These are phyloP conservation scores for Steinernema khuongi DNA, from an alignment of 1,140 invertebrate species.

Conservation along the genomic window DNA sequence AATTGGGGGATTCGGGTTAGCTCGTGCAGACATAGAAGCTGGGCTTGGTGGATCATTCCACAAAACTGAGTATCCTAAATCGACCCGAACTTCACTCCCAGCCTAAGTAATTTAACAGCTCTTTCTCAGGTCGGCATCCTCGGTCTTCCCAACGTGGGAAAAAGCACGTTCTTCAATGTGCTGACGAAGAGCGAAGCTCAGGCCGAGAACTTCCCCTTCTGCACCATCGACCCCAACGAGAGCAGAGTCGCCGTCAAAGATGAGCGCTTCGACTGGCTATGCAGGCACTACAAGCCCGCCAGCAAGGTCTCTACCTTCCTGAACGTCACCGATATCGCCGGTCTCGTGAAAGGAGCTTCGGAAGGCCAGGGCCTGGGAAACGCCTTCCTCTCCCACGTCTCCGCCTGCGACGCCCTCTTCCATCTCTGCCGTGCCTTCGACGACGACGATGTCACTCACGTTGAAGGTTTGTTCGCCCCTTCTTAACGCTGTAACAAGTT, in stretches of 20 bases:
- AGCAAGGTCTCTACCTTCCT: conserved; percentile 92
- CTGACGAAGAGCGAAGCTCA: conserved; percentile 83
- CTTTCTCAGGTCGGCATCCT: conserved; percentile 53
- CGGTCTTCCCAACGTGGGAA: conserved; percentile 63
- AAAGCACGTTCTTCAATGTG: conserved; percentile 99
- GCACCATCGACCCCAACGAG: conserved; percentile 99
- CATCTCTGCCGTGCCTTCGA: conserved; percentile 96
- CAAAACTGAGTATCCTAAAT: too few species aligned
- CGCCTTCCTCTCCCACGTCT: conserved; percentile 95
- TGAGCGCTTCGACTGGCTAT: conserved; percentile 82
- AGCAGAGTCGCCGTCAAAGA: conserved; percentile 98
- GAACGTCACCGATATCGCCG: conserved; percentile 96
- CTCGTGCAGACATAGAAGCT: too few species aligned
- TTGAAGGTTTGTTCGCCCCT: conserved; percentile 67
- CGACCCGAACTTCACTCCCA: too few species aligned
- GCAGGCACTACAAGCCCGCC: conserved; percentile 84
- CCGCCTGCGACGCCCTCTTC: conserved; percentile 96
- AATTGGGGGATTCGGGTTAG: conserved; percentile 75
- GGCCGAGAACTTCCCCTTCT: conserved; percentile 98
- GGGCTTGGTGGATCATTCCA: too few species aligned
- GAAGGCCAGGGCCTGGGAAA: conserved; percentile 97
- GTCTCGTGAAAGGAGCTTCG: conserved; percentile 83
- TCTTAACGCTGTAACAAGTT: background rate
- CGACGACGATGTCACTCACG: conserved; percentile 92
- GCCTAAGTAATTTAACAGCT: background rate